Evolutionary conservation across 2,888 invertebrate genomes (phyloP).

Genomic region (Rhagophthalmus giganteus): DNA sequence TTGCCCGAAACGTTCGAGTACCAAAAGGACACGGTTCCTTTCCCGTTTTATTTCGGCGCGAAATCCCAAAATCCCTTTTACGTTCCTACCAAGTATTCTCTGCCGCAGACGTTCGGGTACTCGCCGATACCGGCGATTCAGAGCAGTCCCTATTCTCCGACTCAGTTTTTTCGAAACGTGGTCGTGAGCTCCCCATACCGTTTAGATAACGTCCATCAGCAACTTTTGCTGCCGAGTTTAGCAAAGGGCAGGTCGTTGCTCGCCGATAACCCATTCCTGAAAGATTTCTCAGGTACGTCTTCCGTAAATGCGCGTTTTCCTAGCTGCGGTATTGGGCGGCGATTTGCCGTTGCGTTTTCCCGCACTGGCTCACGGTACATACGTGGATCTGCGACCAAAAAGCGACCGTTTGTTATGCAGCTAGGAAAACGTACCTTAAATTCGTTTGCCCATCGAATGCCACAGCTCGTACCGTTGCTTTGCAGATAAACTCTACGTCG

Average conservation of each 20-base stretch:
- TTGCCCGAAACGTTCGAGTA: conserved; percentile 10
- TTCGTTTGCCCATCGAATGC: no score
- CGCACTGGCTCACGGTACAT: no score
- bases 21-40: conserved; percentile 1
- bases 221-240: conserved; percentile 39
- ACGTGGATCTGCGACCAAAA: no score
- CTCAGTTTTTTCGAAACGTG: conserved; percentile 5
- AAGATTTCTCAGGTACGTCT: neutral
- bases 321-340: no score
- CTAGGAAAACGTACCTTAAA: no score
- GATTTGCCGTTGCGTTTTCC: no score
- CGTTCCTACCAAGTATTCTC: conserved; percentile 36
- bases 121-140: neutral
- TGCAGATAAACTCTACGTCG: conserved; percentile 22
- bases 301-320: no score
- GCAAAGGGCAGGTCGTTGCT: conserved; percentile 35
- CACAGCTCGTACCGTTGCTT: no score
- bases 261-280: conserved; percentile 27
- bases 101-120: conserved; percentile 24
- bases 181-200: conserved; percentile 38
- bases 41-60: neutral
- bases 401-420: no score
- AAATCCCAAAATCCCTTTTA: conserved; percentile 3
- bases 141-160: conserved; percentile 6
- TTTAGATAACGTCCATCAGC: conserved; percentile 44